phyloP scores from a whole-genome alignment of 2,888 invertebrate genomes.

The Sclerodermus sp. region DNA sequence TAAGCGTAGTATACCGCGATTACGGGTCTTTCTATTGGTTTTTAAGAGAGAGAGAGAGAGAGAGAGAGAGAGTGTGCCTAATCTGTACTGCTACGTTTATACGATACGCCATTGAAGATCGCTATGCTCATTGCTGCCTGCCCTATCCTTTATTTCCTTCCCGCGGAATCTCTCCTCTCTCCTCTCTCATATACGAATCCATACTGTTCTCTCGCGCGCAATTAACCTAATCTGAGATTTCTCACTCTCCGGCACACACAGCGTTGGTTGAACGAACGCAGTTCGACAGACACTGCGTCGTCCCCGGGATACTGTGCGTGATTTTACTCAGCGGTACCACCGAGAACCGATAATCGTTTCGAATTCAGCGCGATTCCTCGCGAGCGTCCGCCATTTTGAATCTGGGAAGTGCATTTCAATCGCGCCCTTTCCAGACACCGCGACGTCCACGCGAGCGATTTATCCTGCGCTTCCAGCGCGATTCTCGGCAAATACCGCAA shows the following conservation, averaged over 20 bases:
- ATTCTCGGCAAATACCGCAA: neutral
- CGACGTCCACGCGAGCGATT: slow-evolving; percentile 8
- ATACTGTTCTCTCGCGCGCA: too few relatives aligned
- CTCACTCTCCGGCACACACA: too few relatives aligned
- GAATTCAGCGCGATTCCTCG: slow-evolving; percentile 7
- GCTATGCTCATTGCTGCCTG: too few relatives aligned
- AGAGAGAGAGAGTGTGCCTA: slow-evolving; percentile 12
- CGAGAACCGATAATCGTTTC: neutral
- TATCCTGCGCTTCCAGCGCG: neutral
- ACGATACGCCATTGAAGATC: too few relatives aligned
- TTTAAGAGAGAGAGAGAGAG: slow-evolving; percentile 13
- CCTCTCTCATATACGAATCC: too few relatives aligned
- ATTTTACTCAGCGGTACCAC: neutral
- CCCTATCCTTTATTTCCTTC: too few relatives aligned
- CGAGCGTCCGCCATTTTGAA: neutral
- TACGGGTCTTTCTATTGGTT: slow-evolving; percentile 21
- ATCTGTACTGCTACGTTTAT: too few relatives aligned
- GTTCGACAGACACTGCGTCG: too few relatives aligned
- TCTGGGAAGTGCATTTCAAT: slow-evolving; percentile 5
- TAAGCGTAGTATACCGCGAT: slow-evolving; percentile 17
- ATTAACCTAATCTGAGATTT: too few relatives aligned
- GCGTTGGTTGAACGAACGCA: too few relatives aligned
- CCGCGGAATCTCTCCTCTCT: too few relatives aligned
- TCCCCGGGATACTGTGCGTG: too few relatives aligned
- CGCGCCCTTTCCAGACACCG: slow-evolving; percentile 12